phyloP scores from a whole-genome alignment of 2,888 invertebrate genomes.

The Mythimna loreyi region DNA sequence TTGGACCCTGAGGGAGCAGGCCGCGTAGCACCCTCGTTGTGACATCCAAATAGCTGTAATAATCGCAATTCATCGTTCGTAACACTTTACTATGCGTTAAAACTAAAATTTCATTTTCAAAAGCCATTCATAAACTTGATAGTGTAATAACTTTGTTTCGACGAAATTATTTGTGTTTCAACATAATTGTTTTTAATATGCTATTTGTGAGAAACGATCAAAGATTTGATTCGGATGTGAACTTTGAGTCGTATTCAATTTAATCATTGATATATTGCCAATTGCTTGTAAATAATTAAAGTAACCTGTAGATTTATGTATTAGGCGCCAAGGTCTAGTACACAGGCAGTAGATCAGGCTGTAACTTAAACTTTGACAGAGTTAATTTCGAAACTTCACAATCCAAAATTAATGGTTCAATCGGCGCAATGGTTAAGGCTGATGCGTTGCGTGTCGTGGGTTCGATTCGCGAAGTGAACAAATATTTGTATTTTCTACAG shows the following conservation, averaged over 20 bases:
- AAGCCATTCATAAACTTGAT: constrained; percentile 24
- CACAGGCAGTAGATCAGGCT: background rate
- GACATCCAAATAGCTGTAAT: constrained; percentile 86
- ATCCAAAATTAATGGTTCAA: no score
- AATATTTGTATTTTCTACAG: no score
- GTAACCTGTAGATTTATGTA: background rate
- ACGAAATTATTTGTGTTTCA: constrained; percentile 28
- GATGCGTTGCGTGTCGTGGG: no score
- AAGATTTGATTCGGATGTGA: constrained; percentile 26
- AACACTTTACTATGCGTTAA: constrained; percentile 68
- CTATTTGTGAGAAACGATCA: constrained; percentile 16
- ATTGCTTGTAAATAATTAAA: background rate
- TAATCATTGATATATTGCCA: constrained; percentile 1
- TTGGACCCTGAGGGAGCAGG: constrained; percentile 76
- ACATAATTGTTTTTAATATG: constrained; percentile 32
- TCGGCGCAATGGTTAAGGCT: no score
- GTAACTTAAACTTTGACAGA: background rate
- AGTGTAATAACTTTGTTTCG: constrained; percentile 29
- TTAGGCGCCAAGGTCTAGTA: background rate
- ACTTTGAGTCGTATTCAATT: constrained; percentile 23
- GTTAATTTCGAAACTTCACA: background rate
- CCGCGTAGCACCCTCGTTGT: constrained; percentile 83
- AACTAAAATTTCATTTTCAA: constrained; percentile 58
- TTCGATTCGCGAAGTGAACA: no score
- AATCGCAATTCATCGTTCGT: constrained; percentile 82